phyloP scores from a whole-genome alignment of 2,113 vertebrate genomes.

The Pelvicachromis taeniatus region DNA sequence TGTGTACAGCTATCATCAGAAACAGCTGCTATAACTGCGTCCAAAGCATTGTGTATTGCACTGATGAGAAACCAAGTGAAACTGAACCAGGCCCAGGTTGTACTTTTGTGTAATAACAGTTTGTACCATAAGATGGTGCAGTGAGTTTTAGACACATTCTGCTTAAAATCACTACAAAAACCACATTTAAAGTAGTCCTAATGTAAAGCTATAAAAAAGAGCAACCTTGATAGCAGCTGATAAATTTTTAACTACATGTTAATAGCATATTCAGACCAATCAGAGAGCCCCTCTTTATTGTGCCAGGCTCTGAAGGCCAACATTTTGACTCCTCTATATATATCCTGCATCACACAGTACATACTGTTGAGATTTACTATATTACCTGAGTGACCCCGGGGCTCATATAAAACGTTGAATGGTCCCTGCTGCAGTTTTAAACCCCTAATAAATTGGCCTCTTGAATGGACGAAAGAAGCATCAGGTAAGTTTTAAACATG shows the following conservation, averaged over 20 bases:
- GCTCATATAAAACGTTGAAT: background rate
- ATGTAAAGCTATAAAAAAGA: background rate
- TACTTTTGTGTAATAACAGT: background rate
- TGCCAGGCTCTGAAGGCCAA: background rate
- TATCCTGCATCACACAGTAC: background rate
- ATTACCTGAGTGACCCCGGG: background rate
- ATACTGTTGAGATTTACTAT: background rate
- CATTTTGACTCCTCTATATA: background rate
- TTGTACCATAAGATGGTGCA: background rate
- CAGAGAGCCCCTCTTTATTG: background rate
- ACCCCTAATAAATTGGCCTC: background rate
- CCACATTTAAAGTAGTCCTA: background rate
- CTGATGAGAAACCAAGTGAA: background rate
- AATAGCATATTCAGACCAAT: background rate
- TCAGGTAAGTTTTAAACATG: background rate
- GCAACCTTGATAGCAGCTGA: no score
- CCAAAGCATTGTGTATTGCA: background rate
- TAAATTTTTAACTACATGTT: background rate
- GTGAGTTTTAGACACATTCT: background rate
- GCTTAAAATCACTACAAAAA: background rate
- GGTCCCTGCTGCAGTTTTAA: background rate
- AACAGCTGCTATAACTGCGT: background rate
- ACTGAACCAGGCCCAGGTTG: no score
- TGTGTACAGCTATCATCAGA: background rate
- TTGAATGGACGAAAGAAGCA: background rate